These are phyloP conservation scores for Meghimatium bilineatum DNA, from an alignment of 2,888 invertebrate genomes.

Conservation along the genomic window DNA sequence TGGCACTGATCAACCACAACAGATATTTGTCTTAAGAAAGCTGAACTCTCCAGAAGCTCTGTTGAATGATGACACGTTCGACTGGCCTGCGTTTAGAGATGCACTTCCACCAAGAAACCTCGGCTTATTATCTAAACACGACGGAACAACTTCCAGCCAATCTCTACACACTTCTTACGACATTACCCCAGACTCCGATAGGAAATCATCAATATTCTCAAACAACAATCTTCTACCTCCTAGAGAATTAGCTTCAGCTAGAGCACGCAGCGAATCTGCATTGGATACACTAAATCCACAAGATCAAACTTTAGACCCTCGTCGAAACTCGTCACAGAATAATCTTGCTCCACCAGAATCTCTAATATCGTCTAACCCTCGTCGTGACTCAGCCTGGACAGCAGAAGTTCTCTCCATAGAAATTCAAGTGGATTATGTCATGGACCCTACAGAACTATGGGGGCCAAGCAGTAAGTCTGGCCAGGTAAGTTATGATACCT, in stretches of 20 bases:
- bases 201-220: not conserved
- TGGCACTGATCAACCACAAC: not conserved
- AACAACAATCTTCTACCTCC: not conserved
- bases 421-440: conserved; percentile 48
- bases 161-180: not conserved
- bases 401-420: conserved; percentile 41
- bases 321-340: conserved; percentile 24
- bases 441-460: conserved; percentile 45
- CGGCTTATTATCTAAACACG: not conserved
- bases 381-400: conserved; percentile 50
- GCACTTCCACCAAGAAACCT: not conserved
- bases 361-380: conserved; percentile 13
- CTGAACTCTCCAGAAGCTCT: not conserved
- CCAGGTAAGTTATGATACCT: conserved; percentile 4
- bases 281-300: conserved; percentile 1
- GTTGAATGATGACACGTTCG: not conserved
- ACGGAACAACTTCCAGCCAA: not conserved
- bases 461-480: not conserved
- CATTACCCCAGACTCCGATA: not conserved
- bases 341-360: conserved; percentile 13
- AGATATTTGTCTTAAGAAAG: conserved; percentile 22
- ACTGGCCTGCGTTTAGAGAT: not conserved
- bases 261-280: conserved; percentile 21
- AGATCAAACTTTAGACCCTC: conserved; percentile 3
- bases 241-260: conserved; percentile 1